phyloP scores from a whole-genome alignment of 2,113 vertebrate genomes.

The Amblyornis subalaris region DNA sequence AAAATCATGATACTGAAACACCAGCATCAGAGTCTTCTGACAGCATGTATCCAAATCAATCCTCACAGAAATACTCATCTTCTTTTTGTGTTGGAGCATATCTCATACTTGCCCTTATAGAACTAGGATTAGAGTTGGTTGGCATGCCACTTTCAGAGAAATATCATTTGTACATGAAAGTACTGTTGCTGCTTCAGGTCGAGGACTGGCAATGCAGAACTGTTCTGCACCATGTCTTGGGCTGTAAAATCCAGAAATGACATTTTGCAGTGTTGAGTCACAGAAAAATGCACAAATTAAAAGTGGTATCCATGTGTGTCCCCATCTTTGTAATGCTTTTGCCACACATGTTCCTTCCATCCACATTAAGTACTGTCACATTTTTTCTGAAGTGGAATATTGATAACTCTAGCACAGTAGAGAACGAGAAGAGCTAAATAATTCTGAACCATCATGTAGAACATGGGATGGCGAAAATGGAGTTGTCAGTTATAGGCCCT shows the following conservation, averaged over 20 bases:
- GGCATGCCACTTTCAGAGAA: not conserved
- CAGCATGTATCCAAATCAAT: not conserved
- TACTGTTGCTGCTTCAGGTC: not conserved
- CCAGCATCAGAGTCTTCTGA: not conserved
- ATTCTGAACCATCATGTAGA: not conserved
- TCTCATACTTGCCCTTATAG: not conserved
- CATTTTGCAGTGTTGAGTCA: not conserved
- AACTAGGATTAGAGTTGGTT: not conserved
- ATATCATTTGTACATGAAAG: not conserved
- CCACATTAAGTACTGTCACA: not conserved
- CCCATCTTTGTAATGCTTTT: not conserved
- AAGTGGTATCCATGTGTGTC: rapidly evolving
- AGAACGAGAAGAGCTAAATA: not conserved
- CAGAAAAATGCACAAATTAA: not conserved
- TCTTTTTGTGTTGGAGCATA: not conserved
- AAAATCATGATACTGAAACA: not conserved
- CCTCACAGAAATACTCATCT: not conserved
- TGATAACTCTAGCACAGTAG: not conserved
- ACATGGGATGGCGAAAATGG: not conserved
- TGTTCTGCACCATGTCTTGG: not conserved
- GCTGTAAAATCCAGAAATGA: not conserved
- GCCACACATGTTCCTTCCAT: not conserved
- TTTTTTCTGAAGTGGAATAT: not conserved
- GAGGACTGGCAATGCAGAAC: not conserved
- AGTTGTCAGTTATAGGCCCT: not conserved